A percentile compares a stretch with the other conserved stretches of the same genome.
These are phyloP conservation scores for Halictus rubicundus DNA, from an alignment of 1,140 invertebrate genomes.

Conservation along the genomic window DNA sequence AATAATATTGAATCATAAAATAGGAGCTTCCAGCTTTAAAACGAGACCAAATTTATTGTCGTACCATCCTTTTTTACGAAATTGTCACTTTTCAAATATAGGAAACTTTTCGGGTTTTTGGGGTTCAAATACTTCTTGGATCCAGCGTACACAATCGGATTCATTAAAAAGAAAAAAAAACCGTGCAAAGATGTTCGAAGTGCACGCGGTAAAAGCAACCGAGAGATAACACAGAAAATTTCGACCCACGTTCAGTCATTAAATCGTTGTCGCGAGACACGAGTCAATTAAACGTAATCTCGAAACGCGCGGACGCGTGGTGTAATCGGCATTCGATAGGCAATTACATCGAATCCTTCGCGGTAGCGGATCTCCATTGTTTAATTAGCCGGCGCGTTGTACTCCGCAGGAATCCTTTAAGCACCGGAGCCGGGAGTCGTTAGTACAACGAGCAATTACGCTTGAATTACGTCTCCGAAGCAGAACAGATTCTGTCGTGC, in stretches of 20 bases:
- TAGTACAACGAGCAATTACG: constrained; percentile 20
- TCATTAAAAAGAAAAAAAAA: no score
- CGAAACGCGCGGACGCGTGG: background rate
- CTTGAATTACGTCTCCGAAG: constrained; percentile 13
- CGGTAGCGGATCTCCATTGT: background rate
- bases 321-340: background rate
- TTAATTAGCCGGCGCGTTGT: constrained; percentile 24
- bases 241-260: background rate
- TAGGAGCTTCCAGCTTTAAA: no score
- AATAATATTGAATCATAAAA: no score
- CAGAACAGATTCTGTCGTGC: constrained; percentile 3
- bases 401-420: background rate
- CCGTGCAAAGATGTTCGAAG: no score
- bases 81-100: no score
- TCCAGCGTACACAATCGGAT: no score
- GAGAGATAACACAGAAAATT: background rate
- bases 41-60: no score
- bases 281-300: background rate
- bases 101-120: no score
- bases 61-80: no score
- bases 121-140: no score
- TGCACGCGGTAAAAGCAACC: no score
- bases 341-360: background rate
- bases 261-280: no score
- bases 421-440: background rate